A percentile compares a stretch with the other conserved stretches of the same genome.
Conservation (phyloP, 2,888 invertebrate species). For the Rhimphoctona megacephalus region DNA sequence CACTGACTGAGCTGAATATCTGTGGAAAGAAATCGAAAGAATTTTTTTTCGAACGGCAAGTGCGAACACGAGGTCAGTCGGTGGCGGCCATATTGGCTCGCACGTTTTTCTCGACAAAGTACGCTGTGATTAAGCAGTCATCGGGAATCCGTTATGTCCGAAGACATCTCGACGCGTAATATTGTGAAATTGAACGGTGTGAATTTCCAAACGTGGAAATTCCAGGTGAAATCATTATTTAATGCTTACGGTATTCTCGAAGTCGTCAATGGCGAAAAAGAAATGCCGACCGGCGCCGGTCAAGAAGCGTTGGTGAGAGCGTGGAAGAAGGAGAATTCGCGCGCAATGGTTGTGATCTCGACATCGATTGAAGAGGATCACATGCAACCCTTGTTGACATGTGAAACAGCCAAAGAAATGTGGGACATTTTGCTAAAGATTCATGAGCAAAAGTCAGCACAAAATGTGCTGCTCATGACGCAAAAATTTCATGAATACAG, state of each 20-base stretch:
- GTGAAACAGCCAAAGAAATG: conserved; percentile 68
- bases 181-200: background rate
- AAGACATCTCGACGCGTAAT: background rate
- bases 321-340: conserved; percentile 49
- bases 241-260: conserved; percentile 9
- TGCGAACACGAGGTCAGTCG: background rate
- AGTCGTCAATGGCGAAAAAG: conserved; percentile 14
- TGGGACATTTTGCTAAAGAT: conserved; percentile 68
- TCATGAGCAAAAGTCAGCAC: conserved; percentile 70
- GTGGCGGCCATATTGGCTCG: conserved; percentile 11
- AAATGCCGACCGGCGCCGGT: background rate
- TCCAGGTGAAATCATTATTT: conserved; percentile 5
- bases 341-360: conserved; percentile 47
- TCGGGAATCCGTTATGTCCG: conserved; percentile 9
- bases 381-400: conserved; percentile 44
- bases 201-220: conserved; percentile 18
- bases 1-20: no score
- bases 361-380: conserved; percentile 57
- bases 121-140: background rate
- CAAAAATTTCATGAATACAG: conserved; percentile 21
- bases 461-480: conserved; percentile 33
- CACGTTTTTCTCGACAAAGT: background rate
- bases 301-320: background rate
- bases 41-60: background rate
- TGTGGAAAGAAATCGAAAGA: no score